These are phyloP conservation scores for Lepus townsendii DNA, from an alignment of 2,797 vertebrate species.

Conservation along the genomic window DNA sequence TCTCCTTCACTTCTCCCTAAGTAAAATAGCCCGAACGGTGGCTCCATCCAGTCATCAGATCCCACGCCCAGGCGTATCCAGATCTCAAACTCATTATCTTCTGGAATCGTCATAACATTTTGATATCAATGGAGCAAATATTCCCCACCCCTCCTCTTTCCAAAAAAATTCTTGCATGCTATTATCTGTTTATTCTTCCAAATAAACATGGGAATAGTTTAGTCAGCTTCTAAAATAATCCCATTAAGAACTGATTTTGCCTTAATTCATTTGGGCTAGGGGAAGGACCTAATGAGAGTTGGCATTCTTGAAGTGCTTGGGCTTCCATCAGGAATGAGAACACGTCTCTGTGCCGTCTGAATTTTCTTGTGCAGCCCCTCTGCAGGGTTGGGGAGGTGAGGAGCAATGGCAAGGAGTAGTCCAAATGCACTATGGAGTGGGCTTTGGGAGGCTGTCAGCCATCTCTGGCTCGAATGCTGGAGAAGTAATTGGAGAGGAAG, in stretches of 20 bases:
- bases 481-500: slow-evolving; percentile 65
- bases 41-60: neutral
- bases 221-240: slow-evolving; percentile 2
- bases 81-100: neutral
- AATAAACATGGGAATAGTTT: neutral
- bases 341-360: neutral
- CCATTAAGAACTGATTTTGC: neutral
- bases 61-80: neutral
- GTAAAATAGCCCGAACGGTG: neutral
- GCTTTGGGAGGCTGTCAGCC: slow-evolving; percentile 53
- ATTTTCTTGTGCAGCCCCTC: neutral
- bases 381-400: neutral
- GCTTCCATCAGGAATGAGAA: neutral
- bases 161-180: neutral
- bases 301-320: neutral
- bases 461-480: neutral
- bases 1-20: neutral
- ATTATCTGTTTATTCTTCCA: slow-evolving; percentile 33
- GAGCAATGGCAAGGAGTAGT: neutral
- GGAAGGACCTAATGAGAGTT: neutral
- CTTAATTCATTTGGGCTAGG: neutral
- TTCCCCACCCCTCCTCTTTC: neutral
- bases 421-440: slow-evolving; percentile 38
- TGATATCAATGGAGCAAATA: neutral
- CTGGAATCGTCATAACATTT: neutral